Conservation (phyloP, 1,140 invertebrate species). For the Brachystomella parvula region DNA sequence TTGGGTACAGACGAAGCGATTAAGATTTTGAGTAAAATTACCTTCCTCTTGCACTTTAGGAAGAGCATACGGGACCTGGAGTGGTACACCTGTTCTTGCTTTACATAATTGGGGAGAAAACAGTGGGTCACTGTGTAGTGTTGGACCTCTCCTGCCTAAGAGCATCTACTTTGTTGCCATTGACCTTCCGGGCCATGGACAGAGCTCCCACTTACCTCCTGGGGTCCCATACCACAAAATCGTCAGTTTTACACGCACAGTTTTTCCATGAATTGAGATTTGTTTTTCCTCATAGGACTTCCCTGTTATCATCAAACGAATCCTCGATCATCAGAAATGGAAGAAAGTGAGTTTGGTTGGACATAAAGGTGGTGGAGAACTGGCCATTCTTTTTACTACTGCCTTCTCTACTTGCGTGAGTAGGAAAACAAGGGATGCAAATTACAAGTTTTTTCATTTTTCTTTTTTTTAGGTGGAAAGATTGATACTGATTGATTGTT, state of each 20-base stretch:
- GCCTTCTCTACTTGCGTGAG: neutral
- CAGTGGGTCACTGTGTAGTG: neutral
- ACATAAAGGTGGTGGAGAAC: neutral
- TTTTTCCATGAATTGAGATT: neutral
- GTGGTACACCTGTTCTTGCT: neutral
- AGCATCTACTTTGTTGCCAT: neutral
- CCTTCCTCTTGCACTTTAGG: neutral
- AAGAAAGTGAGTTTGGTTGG: slow-evolving; percentile 1
- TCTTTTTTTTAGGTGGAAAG: neutral
- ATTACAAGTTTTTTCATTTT: neutral
- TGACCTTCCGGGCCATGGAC: neutral
- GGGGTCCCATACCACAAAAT: slow-evolving; percentile 51
- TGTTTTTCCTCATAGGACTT: slow-evolving; percentile 27
- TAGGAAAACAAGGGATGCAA: neutral
- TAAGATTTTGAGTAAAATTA: neutral
- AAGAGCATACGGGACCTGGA: neutral
- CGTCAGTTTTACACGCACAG: neutral
- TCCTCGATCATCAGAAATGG: neutral
- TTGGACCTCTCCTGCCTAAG: neutral
- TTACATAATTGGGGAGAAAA: neutral
- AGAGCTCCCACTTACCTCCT: slow-evolving; percentile 39
- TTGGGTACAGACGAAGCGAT: neutral
- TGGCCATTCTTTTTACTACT: neutral
- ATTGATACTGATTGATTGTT: neutral
- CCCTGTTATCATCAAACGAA: neutral